A percentile compares a stretch with the other conserved stretches of the same genome.
These are phyloP conservation scores for Helicolenus hilgendorfi DNA, from an alignment of 2,797 vertebrate genomes.

Conservation along the genomic window DNA sequence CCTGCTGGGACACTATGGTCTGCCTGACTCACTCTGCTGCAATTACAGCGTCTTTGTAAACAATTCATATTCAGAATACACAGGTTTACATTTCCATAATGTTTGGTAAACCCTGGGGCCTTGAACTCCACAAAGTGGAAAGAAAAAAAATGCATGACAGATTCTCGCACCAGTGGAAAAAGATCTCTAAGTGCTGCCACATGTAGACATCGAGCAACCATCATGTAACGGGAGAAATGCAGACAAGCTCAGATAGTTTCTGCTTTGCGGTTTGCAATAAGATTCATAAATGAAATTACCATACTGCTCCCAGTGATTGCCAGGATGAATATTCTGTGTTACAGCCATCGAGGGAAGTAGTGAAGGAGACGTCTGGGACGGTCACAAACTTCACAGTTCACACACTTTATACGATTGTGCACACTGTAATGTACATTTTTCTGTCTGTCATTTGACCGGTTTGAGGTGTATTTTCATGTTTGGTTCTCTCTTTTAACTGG, in stretches of 20 bases:
- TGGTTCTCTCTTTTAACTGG: not conserved
- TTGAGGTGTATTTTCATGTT: not conserved
- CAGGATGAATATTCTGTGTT: slow-evolving; percentile 44
- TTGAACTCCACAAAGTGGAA: slow-evolving; percentile 67
- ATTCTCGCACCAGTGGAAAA: slow-evolving; percentile 80
- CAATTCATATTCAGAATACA: slow-evolving; percentile 40
- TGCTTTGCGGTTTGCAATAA: slow-evolving; percentile 68
- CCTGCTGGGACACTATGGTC: not conserved
- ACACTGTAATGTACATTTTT: not conserved
- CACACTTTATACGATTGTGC: slow-evolving; percentile 18
- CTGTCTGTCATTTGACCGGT: not conserved
- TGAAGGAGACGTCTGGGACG: slow-evolving; percentile 21
- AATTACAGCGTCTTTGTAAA: slow-evolving; percentile 45
- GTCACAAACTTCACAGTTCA: slow-evolving; percentile 26
- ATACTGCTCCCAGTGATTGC: slow-evolving; percentile 43
- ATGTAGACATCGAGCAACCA: slow-evolving; percentile 78
- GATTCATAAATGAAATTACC: slow-evolving; percentile 75
- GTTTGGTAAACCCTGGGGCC: slow-evolving; percentile 49
- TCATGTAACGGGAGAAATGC: slow-evolving; percentile 76
- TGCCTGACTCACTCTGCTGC: not conserved
- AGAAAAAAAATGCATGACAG: slow-evolving; percentile 68
- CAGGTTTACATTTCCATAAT: slow-evolving; percentile 61
- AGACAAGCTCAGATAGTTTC: slow-evolving; percentile 68
- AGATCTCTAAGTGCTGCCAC: slow-evolving; percentile 84
- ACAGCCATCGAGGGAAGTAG: slow-evolving; percentile 12